Conservation (phyloP, 2,113 vertebrate species). For the Athene noctua region DNA sequence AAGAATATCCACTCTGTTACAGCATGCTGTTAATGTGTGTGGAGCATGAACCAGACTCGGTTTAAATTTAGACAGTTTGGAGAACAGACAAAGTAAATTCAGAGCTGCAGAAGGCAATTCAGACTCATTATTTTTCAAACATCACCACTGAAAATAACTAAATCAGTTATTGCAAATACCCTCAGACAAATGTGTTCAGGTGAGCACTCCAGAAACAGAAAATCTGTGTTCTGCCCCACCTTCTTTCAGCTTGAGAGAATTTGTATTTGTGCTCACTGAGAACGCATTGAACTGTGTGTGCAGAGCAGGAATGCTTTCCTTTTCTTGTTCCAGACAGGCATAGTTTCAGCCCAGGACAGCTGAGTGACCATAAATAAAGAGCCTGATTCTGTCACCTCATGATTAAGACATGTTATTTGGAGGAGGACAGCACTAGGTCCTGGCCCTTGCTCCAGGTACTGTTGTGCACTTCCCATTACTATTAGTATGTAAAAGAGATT, state of each 20-base stretch:
- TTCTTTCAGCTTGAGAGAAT: background rate
- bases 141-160: background rate
- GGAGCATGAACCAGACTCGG: background rate
- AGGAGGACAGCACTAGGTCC: background rate
- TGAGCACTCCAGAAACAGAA: background rate
- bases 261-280: background rate
- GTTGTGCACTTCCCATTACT: background rate
- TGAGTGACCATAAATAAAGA: background rate
- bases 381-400: background rate
- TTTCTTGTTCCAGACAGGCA: background rate
- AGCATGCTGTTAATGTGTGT: background rate
- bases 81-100: background rate
- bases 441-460: background rate
- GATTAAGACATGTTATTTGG: background rate
- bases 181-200: background rate
- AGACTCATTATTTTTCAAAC: background rate
- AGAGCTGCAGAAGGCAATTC: background rate
- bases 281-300: rapidly evolving
- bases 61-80: background rate
- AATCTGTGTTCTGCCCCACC: background rate
- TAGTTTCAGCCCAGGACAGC: background rate
- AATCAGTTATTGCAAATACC: background rate
- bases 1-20: background rate
- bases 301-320: background rate
- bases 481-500: background rate